Evolutionary conservation across 2,888 invertebrate species (phyloP).

Genomic region (Macrosiphum euphorbiae): DNA sequence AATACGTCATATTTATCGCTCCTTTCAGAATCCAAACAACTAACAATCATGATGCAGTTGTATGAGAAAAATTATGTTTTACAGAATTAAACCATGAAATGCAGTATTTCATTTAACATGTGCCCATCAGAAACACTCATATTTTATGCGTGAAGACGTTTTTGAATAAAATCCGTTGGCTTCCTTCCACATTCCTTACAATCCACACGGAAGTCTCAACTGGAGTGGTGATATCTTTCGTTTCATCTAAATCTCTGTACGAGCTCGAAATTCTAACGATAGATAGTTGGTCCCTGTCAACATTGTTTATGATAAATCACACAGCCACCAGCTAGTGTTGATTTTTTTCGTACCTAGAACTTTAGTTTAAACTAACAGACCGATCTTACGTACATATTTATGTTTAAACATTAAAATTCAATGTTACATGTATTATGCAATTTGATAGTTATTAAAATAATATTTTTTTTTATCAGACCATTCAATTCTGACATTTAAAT

Average conservation of each 20-base stretch:
- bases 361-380: neutral
- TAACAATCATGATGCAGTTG: neutral
- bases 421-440: too few relatives aligned
- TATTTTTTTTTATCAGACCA: too few relatives aligned
- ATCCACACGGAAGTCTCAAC: slow-evolving; percentile 26
- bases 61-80: neutral
- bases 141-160: slow-evolving; percentile 13
- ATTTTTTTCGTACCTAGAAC: neutral
- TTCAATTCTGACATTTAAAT: neutral
- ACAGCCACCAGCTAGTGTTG: neutral
- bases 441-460: too few relatives aligned
- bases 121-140: slow-evolving; percentile 19
- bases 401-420: too few relatives aligned
- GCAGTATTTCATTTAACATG: slow-evolving; percentile 22
- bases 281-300: neutral
- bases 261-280: slow-evolving; percentile 13
- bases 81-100: neutral
- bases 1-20: too few relatives aligned
- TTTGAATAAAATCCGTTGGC: slow-evolving; percentile 25
- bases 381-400: neutral
- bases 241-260: neutral
- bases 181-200: slow-evolving; percentile 36
- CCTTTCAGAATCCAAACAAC: neutral
- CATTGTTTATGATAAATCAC: neutral
- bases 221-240: slow-evolving; percentile 6